phyloP scores from a whole-genome alignment of 2,888 invertebrate species.

The Malthinus flaveolus region DNA sequence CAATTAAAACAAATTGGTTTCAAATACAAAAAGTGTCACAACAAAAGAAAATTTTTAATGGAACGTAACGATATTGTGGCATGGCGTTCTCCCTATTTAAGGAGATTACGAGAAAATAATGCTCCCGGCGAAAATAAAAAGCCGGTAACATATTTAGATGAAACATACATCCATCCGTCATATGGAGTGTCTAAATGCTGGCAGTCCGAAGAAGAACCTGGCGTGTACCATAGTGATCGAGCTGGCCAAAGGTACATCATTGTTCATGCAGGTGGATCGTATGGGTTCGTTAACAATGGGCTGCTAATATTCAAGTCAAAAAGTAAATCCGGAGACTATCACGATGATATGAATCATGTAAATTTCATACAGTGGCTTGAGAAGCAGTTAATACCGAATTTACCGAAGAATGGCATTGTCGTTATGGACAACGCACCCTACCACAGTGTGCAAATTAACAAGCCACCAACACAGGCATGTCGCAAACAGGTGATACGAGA shows the following conservation, averaged over 20 bases:
- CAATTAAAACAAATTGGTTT: not conserved
- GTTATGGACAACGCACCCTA: too few species aligned
- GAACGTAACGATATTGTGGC: conserved; percentile 7
- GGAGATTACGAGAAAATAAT: conserved; percentile 3
- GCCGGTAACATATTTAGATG: conserved; percentile 11
- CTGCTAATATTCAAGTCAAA: conserved; percentile 11
- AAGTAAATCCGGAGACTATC: conserved; percentile 9
- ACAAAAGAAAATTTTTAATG: conserved; percentile 1
- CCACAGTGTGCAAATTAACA: too few species aligned
- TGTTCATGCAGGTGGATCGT: conserved; percentile 8
- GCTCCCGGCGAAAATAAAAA: conserved; percentile 3
- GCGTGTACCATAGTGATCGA: conserved; percentile 5
- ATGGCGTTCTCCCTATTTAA: conserved; percentile 1
- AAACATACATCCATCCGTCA: conserved; percentile 12
- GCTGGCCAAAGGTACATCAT: conserved; percentile 5
- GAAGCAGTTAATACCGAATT: not conserved
- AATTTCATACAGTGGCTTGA: conserved; percentile 14
- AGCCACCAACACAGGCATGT: too few species aligned
- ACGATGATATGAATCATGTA: conserved; percentile 11
- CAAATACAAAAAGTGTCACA: not conserved
- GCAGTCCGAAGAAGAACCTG: conserved; percentile 9
- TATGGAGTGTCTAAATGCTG: conserved; percentile 10
- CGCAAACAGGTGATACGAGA: too few species aligned
- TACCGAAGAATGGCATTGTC: too few species aligned
- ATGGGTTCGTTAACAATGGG: conserved; percentile 8